Evolutionary conservation across 2,797 vertebrate genomes (phyloP).

Genomic region (Artibeus jamaicensis): DNA sequence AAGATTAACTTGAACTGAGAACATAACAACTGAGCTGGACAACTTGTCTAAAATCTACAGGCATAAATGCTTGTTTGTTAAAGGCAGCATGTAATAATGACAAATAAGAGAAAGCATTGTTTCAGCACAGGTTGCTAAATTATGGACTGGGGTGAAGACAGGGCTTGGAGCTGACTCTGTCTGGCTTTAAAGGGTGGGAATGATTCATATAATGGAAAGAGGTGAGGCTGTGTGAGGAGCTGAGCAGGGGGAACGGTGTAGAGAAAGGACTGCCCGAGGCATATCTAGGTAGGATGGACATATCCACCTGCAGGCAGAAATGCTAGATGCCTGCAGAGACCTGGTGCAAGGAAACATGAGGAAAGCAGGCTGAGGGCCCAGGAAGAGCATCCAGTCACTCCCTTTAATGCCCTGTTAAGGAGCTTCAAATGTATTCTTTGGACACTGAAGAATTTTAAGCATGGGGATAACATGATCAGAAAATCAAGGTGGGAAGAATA

Average conservation of each 20-base stretch:
- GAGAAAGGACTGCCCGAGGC: neutral
- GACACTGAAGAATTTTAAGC: neutral
- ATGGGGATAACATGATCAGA: neutral
- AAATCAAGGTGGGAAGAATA: neutral
- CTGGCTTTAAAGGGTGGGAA: neutral
- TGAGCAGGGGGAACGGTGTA: neutral
- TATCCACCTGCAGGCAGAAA: neutral
- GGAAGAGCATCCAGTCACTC: neutral
- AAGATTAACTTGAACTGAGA: neutral
- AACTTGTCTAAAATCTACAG: neutral
- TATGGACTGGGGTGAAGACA: neutral
- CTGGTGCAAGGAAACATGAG: neutral
- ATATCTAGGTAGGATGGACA: neutral
- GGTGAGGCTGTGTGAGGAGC: neutral
- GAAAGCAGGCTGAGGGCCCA: neutral
- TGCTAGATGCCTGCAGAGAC: neutral
- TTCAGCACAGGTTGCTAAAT: neutral
- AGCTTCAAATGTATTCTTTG: neutral
- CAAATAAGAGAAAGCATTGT: neutral
- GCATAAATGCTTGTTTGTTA: neutral
- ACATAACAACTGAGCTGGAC: neutral
- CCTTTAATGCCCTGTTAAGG: neutral
- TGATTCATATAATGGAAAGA: neutral
- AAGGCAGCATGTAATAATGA: neutral
- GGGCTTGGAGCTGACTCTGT: neutral